These are phyloP conservation scores for Trachelipus rathkii DNA, from an alignment of 1,140 invertebrate genomes.

Conservation along the genomic window DNA sequence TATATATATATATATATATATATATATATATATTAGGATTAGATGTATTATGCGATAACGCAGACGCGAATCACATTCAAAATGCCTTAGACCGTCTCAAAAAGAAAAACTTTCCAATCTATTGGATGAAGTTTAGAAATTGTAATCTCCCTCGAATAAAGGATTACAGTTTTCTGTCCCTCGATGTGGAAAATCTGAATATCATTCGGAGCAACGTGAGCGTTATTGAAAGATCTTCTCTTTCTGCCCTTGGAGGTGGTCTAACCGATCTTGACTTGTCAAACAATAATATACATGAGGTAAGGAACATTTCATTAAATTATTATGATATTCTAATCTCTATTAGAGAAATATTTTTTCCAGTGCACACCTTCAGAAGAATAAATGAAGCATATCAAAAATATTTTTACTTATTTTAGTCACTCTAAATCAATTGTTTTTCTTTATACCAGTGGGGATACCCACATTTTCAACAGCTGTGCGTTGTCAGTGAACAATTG, in stretches of 20 bases:
- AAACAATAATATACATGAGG: slow-evolving; percentile 46
- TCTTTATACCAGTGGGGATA: no score
- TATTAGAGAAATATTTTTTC: no score
- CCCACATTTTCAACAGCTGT: no score
- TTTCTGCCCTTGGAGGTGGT: slow-evolving; percentile 35
- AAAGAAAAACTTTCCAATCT: slow-evolving; percentile 34
- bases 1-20: slow-evolving; percentile 14
- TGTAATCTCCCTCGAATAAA: slow-evolving; percentile 38
- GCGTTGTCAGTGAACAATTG: no score
- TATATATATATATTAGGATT: slow-evolving; percentile 22
- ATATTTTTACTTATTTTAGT: no score
- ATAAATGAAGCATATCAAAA: no score
- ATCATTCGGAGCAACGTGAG: slow-evolving; percentile 44
- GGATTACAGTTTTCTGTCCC: slow-evolving; percentile 43
- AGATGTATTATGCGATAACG: slow-evolving; percentile 38
- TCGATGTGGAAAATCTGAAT: slow-evolving; percentile 39
- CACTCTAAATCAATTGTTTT: no score
- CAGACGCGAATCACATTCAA: slow-evolving; percentile 37
- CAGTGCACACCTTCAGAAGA: no score
- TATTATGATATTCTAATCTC: no score
- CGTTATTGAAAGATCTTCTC: slow-evolving; percentile 38
- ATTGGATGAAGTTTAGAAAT: slow-evolving; percentile 45
- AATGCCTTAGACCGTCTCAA: slow-evolving; percentile 40
- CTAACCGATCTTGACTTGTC: slow-evolving; percentile 47
- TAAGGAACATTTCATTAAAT: no score